Conservation (phyloP, 37 sponge, comb jelly and placozoan species). For the Chondrosia reniformis region DNA sequence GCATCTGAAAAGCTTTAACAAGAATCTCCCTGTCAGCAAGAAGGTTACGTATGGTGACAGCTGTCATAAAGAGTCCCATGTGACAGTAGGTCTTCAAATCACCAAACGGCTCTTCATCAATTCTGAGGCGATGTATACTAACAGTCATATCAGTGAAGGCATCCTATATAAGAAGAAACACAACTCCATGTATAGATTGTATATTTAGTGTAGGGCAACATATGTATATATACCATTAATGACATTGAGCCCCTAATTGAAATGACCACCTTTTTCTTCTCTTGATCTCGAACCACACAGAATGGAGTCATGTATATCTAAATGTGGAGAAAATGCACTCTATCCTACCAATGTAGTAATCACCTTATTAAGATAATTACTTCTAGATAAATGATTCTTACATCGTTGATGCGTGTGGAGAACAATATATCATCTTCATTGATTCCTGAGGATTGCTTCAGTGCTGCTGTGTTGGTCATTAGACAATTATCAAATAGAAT, state of each 20-base stretch:
- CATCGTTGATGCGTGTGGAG: conserved; percentile 32
- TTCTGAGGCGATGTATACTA: neutral
- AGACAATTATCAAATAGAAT: neutral
- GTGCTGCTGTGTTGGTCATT: neutral
- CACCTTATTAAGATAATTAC: too few relatives aligned
- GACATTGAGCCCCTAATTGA: conserved; percentile 77
- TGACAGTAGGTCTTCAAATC: conserved; percentile 11
- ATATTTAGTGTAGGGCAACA: too few relatives aligned
- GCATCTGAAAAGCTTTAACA: neutral
- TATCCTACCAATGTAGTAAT: too few relatives aligned
- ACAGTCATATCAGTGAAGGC: conserved; percentile 11
- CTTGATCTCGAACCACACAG: conserved; percentile 55
- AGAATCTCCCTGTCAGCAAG: conserved; percentile 12
- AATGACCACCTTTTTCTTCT: conserved; percentile 50
- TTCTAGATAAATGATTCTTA: too few relatives aligned
- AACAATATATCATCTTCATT: neutral
- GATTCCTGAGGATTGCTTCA: neutral
- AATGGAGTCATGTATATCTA: conserved; percentile 46
- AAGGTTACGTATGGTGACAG: conserved; percentile 4
- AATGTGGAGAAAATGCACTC: neutral
- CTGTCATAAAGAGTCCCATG: conserved; percentile 8
- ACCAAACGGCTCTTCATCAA: conserved; percentile 11
- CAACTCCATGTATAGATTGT: too few relatives aligned
- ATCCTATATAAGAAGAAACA: too few relatives aligned
- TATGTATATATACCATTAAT: too few relatives aligned